Evolutionary conservation across 2,113 vertebrate genomes (phyloP).

Genomic region (Hypomesus transpacificus): DNA sequence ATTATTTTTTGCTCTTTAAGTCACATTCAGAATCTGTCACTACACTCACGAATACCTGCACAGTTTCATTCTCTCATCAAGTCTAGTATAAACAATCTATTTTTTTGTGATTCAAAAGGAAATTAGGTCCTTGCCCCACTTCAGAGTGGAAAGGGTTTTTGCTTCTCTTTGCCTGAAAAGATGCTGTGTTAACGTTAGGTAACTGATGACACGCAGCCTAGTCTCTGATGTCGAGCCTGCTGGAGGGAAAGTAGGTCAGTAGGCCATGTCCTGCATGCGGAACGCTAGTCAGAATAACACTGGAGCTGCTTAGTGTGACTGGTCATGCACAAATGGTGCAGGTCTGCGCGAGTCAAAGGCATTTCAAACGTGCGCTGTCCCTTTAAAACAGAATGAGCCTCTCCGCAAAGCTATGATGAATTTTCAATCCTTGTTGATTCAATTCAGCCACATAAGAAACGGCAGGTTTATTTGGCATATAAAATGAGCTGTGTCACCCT

Average conservation of each 20-base stretch:
- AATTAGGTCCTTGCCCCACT: slow-evolving; percentile 37
- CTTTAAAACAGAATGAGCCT: slow-evolving; percentile 62
- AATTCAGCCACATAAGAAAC: slow-evolving; percentile 44
- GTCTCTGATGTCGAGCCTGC: slow-evolving; percentile 74
- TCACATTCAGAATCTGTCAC: no score
- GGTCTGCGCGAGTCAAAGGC: slow-evolving; percentile 20
- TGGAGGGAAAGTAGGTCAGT: slow-evolving; percentile 89
- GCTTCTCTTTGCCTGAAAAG: slow-evolving; percentile 38
- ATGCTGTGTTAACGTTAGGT: slow-evolving; percentile 69
- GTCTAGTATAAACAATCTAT: background rate
- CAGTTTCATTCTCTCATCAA: background rate
- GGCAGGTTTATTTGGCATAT: slow-evolving; percentile 8
- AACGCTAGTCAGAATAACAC: slow-evolving; percentile 76
- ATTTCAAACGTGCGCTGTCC: slow-evolving; percentile 39
- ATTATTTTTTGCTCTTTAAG: background rate
- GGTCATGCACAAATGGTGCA: slow-evolving; percentile 78
- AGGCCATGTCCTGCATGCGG: slow-evolving; percentile 88
- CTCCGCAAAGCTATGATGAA: slow-evolving; percentile 56
- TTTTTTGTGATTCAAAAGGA: background rate
- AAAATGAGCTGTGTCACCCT: no score
- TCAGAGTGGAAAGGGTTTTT: slow-evolving; percentile 36
- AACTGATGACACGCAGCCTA: slow-evolving; percentile 78
- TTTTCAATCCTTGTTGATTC: slow-evolving; percentile 52
- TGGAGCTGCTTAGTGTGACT: slow-evolving; percentile 80
- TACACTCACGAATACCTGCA: background rate